These are phyloP conservation scores for Coryphaenoides rupestris DNA, from an alignment of 2,113 vertebrate genomes.

Conservation along the genomic window DNA sequence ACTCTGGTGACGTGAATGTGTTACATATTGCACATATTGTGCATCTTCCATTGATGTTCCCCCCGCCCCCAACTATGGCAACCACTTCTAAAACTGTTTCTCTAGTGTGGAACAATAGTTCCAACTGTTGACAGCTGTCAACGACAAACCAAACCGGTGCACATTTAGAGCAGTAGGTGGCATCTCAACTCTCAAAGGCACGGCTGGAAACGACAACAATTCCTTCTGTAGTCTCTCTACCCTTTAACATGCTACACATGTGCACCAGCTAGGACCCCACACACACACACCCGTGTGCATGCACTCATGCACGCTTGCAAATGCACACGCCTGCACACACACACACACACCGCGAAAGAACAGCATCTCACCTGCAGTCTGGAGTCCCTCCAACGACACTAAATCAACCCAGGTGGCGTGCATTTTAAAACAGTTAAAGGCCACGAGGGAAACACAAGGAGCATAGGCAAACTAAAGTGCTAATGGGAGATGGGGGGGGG, in stretches of 20 bases:
- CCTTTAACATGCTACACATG: constrained; percentile 6
- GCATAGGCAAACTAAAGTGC: too few species aligned
- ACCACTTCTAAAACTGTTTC: too few species aligned
- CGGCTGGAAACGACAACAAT: constrained; percentile 21
- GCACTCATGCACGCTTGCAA: background rate
- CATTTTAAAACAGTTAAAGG: background rate
- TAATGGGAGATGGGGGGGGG: too few species aligned
- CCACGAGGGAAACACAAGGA: too few species aligned
- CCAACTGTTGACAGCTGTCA: too few species aligned
- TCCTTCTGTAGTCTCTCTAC: constrained; percentile 38
- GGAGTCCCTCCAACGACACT: background rate
- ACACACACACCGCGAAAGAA: background rate
- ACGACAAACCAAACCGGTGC: too few species aligned
- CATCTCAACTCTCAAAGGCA: constrained; percentile 28
- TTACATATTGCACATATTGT: too few species aligned
- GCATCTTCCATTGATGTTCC: too few species aligned
- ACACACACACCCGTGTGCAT: constrained; percentile 14
- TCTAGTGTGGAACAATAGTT: too few species aligned
- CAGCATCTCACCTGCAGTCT: constrained; percentile 18
- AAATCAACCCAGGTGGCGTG: constrained; percentile 14
- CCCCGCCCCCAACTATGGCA: too few species aligned
- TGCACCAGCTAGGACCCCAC: background rate
- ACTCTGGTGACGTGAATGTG: too few species aligned
- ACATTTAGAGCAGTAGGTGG: background rate
- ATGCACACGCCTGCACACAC: constrained; percentile 7